A percentile compares a stretch with the other conserved stretches of the same genome.
Evolutionary conservation across 2,888 invertebrate species (phyloP).

Genomic region (Cosmia trapezina): DNA sequence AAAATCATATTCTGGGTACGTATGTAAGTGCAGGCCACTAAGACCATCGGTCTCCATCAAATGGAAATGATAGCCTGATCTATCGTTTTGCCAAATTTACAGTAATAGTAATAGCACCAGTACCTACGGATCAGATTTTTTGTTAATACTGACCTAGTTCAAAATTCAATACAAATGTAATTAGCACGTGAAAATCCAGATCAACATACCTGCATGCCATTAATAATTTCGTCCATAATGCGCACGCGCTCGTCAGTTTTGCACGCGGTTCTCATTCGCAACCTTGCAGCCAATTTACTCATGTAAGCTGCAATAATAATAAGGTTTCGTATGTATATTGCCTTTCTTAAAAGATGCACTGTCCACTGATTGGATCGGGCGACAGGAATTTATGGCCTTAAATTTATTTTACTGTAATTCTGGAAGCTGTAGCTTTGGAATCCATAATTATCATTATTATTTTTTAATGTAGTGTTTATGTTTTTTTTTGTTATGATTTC

Average conservation of each 20-base stretch:
- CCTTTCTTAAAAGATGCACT: constrained; percentile 28
- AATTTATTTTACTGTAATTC: constrained; percentile 41
- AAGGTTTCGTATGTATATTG: constrained; percentile 27
- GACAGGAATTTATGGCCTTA: constrained; percentile 34
- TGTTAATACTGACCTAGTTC: constrained; percentile 1
- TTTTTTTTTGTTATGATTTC: neutral
- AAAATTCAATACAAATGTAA: constrained; percentile 17
- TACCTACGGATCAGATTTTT: neutral
- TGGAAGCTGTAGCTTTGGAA: constrained; percentile 20
- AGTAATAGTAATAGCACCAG: neutral
- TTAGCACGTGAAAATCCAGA: constrained; percentile 37
- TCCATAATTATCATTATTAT: constrained; percentile 1
- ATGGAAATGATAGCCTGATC: neutral
- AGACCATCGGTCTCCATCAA: neutral
- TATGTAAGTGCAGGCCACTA: neutral
- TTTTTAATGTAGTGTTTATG: neutral
- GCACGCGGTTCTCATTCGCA: constrained; percentile 94
- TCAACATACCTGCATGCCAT: constrained; percentile 96
- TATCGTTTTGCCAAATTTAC: neutral
- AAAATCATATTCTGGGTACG: neutral
- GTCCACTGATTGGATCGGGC: constrained; percentile 33
- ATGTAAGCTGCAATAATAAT: constrained; percentile 89
- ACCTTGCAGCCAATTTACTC: constrained; percentile 91
- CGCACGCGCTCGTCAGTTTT: constrained; percentile 97
- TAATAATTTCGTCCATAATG: constrained; percentile 98